A percentile compares a stretch with the other conserved stretches of the same genome.
phyloP scores from a whole-genome alignment of 2,113 vertebrate genomes.

The Gnathonemus longibarbis region DNA sequence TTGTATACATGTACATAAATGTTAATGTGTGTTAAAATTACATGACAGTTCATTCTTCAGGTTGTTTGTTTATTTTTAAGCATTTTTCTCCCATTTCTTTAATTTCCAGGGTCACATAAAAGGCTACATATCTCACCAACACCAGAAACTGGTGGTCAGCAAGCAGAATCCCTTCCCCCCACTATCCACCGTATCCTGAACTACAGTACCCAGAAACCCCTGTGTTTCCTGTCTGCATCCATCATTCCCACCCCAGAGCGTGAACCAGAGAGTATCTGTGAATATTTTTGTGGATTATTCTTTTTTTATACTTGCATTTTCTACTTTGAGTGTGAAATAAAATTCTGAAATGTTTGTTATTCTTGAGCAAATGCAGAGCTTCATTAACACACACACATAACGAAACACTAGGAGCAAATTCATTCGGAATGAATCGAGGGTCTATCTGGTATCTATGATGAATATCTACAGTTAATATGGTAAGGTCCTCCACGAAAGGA shows the following conservation, averaged over 20 bases:
- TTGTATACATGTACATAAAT: not conserved
- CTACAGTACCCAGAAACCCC: slow-evolving; percentile 35
- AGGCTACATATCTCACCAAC: slow-evolving; percentile 96
- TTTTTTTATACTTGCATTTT: slow-evolving; percentile 14
- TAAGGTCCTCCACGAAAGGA: not conserved
- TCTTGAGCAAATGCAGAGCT: not conserved
- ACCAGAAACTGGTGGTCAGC: slow-evolving; percentile 97
- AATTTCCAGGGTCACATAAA: slow-evolving; percentile 86
- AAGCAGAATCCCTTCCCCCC: slow-evolving; percentile 95
- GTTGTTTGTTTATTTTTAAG: not conserved
- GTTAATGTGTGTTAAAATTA: not conserved
- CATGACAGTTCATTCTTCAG: not conserved
- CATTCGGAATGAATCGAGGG: not conserved
- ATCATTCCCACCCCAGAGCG: not conserved
- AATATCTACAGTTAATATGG: not conserved
- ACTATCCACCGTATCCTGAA: slow-evolving; percentile 76
- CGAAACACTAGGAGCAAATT: not conserved
- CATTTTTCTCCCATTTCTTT: not conserved
- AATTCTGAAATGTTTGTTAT: slow-evolving; percentile 5
- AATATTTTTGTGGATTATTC: not conserved
- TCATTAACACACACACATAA: not conserved
- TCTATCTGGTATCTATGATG: not conserved
- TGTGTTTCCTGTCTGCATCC: not conserved
- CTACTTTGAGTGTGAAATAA: slow-evolving; percentile 16
- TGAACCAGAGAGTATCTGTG: not conserved